These are phyloP conservation scores for Crocodylus rhombifer DNA, from an alignment of 2,797 vertebrate genomes.

Conservation along the genomic window DNA sequence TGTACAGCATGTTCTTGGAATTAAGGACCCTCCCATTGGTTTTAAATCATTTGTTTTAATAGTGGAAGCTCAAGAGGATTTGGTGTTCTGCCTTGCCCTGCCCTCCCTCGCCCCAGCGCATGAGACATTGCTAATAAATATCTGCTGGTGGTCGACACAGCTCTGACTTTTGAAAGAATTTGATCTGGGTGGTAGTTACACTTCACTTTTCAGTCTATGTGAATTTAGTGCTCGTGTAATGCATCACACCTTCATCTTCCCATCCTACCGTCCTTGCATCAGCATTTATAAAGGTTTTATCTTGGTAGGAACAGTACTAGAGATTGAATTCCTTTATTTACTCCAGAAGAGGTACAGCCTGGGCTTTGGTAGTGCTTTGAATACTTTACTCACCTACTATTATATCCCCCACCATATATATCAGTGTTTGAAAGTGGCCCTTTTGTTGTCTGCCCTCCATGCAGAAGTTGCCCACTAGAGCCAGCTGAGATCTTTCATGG, in stretches of 20 bases:
- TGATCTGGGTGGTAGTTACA: conserved; percentile 53
- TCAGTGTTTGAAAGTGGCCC: conserved; percentile 19
- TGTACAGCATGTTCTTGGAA: neutral
- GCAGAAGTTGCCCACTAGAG: neutral
- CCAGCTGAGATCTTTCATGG: conserved; percentile 6
- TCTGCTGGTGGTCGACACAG: conserved; percentile 62
- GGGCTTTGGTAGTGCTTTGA: neutral
- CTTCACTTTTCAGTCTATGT: conserved; percentile 2
- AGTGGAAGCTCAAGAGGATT: conserved; percentile 51
- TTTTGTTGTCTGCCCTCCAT: conserved; percentile 9
- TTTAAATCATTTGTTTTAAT: conserved; percentile 51
- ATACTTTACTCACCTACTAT: conserved; percentile 15
- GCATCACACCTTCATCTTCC: conserved; percentile 26
- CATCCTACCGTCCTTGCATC: conserved; percentile 39
- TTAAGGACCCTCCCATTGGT: conserved; percentile 38
- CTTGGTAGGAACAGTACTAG: neutral
- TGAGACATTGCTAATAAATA: conserved; percentile 59
- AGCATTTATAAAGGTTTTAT: conserved; percentile 32
- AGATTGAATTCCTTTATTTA: conserved; percentile 35
- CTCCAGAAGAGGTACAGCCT: conserved; percentile 18
- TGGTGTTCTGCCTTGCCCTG: conserved; percentile 37
- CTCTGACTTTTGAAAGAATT: conserved; percentile 58
- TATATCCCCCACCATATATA: neutral
- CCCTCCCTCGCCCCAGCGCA: conserved; percentile 22
- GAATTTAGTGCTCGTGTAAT: conserved; percentile 20